Conservation (phyloP, 2,797 vertebrate genomes). For the Cossypha niveicapilla region DNA sequence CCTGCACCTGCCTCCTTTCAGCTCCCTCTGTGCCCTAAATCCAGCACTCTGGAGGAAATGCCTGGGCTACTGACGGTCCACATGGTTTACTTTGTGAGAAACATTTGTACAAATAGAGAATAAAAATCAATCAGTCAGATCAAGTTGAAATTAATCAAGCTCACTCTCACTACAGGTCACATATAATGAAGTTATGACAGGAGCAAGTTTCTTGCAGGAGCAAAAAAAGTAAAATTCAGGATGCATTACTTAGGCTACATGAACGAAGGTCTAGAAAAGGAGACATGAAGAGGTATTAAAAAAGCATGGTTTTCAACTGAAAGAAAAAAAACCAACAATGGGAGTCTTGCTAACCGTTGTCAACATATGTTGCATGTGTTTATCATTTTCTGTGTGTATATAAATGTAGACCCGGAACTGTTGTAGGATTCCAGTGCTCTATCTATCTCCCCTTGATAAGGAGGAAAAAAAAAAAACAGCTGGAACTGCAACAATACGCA, state of each 20-base stretch:
- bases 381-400: neutral
- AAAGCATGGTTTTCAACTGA: accelerated
- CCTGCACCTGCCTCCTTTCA: neutral
- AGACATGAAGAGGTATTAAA: neutral
- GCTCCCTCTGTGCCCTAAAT: neutral
- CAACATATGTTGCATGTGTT: neutral
- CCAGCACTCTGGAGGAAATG: neutral
- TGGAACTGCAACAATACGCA: neutral
- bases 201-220: neutral
- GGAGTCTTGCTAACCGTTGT: neutral
- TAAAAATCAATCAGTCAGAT: neutral
- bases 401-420: neutral
- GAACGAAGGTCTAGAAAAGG: neutral
- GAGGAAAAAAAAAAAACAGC: neutral
- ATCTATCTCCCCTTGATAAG: neutral
- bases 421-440: neutral
- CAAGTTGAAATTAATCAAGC: neutral
- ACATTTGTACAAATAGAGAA: neutral
- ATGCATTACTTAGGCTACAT: neutral
- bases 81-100: neutral
- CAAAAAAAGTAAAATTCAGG: neutral
- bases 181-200: neutral
- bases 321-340: accelerated
- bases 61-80: neutral
- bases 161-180: neutral